Percentiles rank a stretch among this genome's conserved stretches.
Evolutionary conservation across 2,797 vertebrate species (phyloP).

Genomic region (Toxotes lorentzi): DNA sequence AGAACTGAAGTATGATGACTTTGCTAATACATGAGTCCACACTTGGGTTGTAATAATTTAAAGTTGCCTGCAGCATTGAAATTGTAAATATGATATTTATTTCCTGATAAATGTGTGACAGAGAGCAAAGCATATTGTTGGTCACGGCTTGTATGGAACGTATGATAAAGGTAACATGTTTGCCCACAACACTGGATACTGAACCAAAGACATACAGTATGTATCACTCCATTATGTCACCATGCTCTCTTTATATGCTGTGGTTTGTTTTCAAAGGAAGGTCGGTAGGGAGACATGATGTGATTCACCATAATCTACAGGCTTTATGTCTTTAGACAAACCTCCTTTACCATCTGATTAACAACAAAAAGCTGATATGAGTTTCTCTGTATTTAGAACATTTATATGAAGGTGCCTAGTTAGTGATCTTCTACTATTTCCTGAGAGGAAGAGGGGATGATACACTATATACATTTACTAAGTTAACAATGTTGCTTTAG

Average conservation of each 20-base stretch:
- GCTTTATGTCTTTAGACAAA: background rate
- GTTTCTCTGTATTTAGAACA: background rate
- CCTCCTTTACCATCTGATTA: background rate
- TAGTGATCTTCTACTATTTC: background rate
- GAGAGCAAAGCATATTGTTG: conserved; percentile 10
- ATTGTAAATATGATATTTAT: conserved; percentile 80
- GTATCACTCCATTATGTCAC: background rate
- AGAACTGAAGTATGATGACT: conserved; percentile 44
- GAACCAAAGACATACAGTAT: conserved; percentile 62
- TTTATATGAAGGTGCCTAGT: conserved; percentile 7
- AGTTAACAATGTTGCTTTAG: too few relatives aligned
- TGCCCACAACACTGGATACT: conserved; percentile 48
- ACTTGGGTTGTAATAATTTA: conserved; percentile 51
- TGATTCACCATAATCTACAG: background rate
- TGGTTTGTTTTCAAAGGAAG: background rate
- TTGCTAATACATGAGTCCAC: background rate
- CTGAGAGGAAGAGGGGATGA: background rate
- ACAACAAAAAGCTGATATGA: background rate
- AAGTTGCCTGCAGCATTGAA: conserved; percentile 44
- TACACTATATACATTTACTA: background rate
- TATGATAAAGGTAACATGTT: background rate
- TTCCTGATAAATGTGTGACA: conserved; percentile 43
- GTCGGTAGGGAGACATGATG: background rate
- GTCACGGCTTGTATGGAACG: conserved; percentile 11
- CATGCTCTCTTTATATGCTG: background rate